These are phyloP conservation scores for Hiodon tergisus DNA, from an alignment of 2,113 vertebrate species.

Conservation along the genomic window DNA sequence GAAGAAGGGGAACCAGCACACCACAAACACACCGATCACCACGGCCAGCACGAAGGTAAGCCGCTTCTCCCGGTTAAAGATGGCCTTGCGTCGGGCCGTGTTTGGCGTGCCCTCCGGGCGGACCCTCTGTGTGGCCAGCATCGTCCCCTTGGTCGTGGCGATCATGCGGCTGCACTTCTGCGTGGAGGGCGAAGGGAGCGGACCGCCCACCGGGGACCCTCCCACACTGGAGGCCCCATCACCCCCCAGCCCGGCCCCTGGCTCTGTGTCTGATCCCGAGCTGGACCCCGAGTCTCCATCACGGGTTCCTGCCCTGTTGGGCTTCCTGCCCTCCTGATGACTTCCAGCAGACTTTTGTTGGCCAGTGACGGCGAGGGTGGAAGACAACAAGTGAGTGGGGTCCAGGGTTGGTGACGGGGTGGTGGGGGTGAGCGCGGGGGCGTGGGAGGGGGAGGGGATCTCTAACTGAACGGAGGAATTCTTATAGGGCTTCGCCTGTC, in stretches of 20 bases:
- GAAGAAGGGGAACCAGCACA: conserved; percentile 93
- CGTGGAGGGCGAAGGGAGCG: conserved; percentile 26
- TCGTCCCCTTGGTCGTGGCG: conserved; percentile 56
- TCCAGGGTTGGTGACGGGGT: neutral
- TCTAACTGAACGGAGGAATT: neutral
- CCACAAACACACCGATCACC: conserved; percentile 81
- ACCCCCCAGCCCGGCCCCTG: neutral
- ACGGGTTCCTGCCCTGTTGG: neutral
- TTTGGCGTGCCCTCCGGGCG: conserved; percentile 35
- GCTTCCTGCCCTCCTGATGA: neutral
- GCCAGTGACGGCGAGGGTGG: neutral
- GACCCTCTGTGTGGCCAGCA: conserved; percentile 40
- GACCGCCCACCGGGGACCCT: neutral
- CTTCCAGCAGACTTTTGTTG: neutral
- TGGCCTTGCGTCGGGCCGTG: conserved; percentile 63
- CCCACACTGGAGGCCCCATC: conserved; percentile 19
- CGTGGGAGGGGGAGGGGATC: neutral
- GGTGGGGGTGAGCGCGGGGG: neutral
- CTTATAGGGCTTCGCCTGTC: neutral
- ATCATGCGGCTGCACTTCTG: conserved; percentile 46
- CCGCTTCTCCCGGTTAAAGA: conserved; percentile 74
- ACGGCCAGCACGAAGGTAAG: conserved; percentile 84
- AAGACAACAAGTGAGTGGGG: neutral
- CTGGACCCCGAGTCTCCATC: conserved; percentile 41
- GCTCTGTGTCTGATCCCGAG: conserved; percentile 41